Percentiles rank a stretch among this genome's conserved stretches.
phyloP scores from a whole-genome alignment of 1,140 invertebrate genomes.

The Neodiprion pinetum region DNA sequence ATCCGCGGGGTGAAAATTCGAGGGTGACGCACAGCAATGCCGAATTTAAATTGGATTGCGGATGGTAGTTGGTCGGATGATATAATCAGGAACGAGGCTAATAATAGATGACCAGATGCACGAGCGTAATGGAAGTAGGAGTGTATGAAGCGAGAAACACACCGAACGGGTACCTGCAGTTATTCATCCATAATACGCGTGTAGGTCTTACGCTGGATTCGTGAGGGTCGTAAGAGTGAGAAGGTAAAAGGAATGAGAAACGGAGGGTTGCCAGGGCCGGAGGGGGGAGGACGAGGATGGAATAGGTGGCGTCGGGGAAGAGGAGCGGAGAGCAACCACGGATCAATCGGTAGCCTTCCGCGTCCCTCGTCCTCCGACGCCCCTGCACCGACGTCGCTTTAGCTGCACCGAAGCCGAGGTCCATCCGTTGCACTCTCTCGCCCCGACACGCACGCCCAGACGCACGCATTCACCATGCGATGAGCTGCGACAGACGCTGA shows the following conservation, averaged over 20 bases:
- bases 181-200: too few species aligned
- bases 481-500: neutral
- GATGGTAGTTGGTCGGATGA: neutral
- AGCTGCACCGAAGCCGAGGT: conserved; percentile 18
- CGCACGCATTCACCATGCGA: conserved; percentile 31
- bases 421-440: conserved; percentile 25
- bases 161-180: conserved; percentile 22
- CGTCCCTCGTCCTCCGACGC: conserved; percentile 39
- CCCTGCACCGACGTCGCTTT: conserved; percentile 29
- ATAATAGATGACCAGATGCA: conserved; percentile 4
- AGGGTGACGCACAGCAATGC: too few species aligned
- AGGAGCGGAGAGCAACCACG: conserved; percentile 48
- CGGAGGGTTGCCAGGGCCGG: conserved; percentile 44
- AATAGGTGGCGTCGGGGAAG: conserved; percentile 19
- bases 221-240: conserved; percentile 38
- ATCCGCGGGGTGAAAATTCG: too few species aligned
- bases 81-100: conserved; percentile 19
- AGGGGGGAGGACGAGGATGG: conserved; percentile 28
- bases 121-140: conserved; percentile 14
- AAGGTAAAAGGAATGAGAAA: conserved; percentile 16
- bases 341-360: conserved; percentile 59
- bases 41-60: neutral
- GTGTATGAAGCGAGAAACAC: conserved; percentile 32
- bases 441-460: conserved; percentile 29
- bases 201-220: too few species aligned